Evolutionary conservation across 2,888 invertebrate species (phyloP).

Genomic region (Agrochola litura): DNA sequence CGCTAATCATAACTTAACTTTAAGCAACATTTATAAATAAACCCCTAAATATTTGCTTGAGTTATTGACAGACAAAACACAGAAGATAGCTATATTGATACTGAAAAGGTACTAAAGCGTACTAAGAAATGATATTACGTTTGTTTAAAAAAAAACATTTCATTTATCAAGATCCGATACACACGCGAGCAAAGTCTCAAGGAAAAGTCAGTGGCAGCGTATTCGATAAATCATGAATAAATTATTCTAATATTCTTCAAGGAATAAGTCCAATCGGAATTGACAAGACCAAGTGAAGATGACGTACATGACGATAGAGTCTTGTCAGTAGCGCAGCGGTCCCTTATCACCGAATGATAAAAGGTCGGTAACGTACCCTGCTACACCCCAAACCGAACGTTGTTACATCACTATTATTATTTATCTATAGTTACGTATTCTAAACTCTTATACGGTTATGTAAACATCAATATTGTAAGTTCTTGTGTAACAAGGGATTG

Average conservation of each 20-base stretch:
- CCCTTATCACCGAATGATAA: conserved; percentile 64
- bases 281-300: conserved; percentile 27
- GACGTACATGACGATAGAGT: conserved; percentile 25
- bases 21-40: no score
- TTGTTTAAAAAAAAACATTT: neutral
- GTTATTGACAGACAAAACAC: neutral
- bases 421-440: conserved; percentile 32
- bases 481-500: conserved; percentile 17
- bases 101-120: neutral
- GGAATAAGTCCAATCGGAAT: conserved; percentile 1
- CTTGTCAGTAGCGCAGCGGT: conserved; percentile 23
- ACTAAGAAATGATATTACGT: neutral
- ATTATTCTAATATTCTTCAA: conserved; percentile 21
- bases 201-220: neutral
- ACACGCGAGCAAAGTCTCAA: neutral
- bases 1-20: no score
- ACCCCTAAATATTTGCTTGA: no score
- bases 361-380: conserved; percentile 58
- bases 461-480: conserved; percentile 31
- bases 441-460: conserved; percentile 19
- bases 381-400: conserved; percentile 46
- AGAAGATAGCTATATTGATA: neutral
- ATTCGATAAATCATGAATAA: conserved; percentile 22
- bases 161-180: neutral
- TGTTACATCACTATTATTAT: conserved; percentile 59